Conservation (phyloP, 2,797 vertebrate genomes). For the Halcyon chelicuti region DNA sequence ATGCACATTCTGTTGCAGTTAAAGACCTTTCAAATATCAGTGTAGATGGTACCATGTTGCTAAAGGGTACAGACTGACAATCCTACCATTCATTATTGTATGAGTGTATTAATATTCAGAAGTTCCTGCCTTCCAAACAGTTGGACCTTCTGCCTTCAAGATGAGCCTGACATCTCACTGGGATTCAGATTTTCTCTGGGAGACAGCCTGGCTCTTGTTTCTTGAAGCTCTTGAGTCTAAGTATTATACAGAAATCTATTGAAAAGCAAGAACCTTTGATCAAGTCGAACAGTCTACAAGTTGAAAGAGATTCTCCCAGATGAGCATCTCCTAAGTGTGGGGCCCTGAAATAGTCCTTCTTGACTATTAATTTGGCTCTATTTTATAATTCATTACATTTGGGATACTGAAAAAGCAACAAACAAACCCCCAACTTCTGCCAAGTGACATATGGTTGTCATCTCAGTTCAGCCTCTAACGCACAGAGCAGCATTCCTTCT, state of each 20-base stretch:
- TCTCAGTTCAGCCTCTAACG: conserved; percentile 37
- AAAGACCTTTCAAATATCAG: background rate
- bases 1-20: background rate
- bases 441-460: conserved; percentile 65
- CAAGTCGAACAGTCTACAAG: conserved; percentile 19
- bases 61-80: background rate
- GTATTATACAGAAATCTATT: conserved; percentile 3
- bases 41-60: background rate
- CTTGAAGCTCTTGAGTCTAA: background rate
- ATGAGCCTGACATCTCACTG: conserved; percentile 8
- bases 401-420: conserved; percentile 46
- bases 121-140: conserved; percentile 4
- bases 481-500: background rate
- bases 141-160: conserved; percentile 31
- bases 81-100: background rate
- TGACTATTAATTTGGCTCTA: conserved; percentile 53
- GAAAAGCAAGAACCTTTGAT: conserved; percentile 62
- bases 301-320: conserved; percentile 42
- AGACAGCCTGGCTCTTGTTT: conserved; percentile 9
- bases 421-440: conserved; percentile 18
- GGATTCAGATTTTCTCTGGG: background rate
- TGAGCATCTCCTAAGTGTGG: conserved; percentile 17
- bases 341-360: conserved; percentile 30
- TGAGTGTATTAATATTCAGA: conserved; percentile 1
- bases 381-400: conserved; percentile 67